Evolutionary conservation across 1,140 invertebrate species (phyloP), one percentile per base, ranked within the genome.

Genomic region (Drosophila subpulchrella): DNA sequence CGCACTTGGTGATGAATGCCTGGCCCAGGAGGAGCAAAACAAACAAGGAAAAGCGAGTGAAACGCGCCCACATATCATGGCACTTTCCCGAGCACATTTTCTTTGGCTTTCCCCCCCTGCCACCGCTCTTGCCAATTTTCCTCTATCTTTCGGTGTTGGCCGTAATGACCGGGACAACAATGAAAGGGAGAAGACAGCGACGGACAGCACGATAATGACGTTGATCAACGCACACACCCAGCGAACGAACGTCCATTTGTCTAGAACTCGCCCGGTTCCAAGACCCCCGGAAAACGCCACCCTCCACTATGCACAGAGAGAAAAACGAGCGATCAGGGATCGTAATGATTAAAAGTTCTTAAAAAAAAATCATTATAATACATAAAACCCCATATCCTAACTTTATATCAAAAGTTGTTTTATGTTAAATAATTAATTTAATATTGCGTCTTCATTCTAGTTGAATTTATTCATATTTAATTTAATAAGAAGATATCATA

Each of bases 191-290:
- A 56, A 56, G 75, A 48, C 46, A 73, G 58, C 42, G 67, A 51
- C 78, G 63, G 68, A 65, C 63, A 65, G 62, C 63, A 57, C 68
- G 68, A 71, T 76, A 85, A 81, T 77, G 74, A 72, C 79, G 78
- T 86, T 85, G 82, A 85, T 85, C 82, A 83, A 79, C 78, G 70
- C 65, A 85, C 82, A 85, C 82, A 86, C 78, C 78, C 82, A 71
- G 47, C 47, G 50, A 73, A 67, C 79, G 50, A 68, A 67, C 79
- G 75, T 85, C 70, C 83, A 85, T 85, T 85, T 85, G 78, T 85
- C 78, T 78, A 85, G 80, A 46, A 41, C 44, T 57, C 55, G 24
- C 32, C 46, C 48, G 20, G 13, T 27, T 20, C 8, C 51, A 7
- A 12, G 6, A 7, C 8, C 58, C 44, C 30, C 11, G 0, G 30